These are phyloP conservation scores for Cremastinae sp. DNA, from an alignment of 2,888 invertebrate genomes.

Conservation along the genomic window DNA sequence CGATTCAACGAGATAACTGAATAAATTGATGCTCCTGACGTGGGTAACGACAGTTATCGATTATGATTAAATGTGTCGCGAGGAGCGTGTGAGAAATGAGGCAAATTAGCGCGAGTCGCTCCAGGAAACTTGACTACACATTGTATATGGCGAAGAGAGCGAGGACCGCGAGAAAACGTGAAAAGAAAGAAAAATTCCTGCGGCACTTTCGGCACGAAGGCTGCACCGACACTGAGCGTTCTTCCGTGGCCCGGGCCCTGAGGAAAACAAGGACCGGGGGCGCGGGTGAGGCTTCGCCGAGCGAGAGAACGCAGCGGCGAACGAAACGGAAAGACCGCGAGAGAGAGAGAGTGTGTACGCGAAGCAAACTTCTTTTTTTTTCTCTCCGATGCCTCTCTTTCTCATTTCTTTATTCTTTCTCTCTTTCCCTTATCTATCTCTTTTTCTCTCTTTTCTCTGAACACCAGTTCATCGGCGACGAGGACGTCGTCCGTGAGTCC, in stretches of 20 bases:
- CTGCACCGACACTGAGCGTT: conserved; percentile 69
- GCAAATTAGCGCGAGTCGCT: too few relatives aligned
- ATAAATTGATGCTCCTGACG: conserved; percentile 14
- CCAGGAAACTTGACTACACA: too few relatives aligned
- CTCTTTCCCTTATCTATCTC: conserved; percentile 15
- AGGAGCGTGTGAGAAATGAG: not conserved
- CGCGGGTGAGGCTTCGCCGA: conserved; percentile 42
- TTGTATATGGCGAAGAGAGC: not conserved
- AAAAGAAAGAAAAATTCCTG: conserved; percentile 45
- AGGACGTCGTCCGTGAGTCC: conserved; percentile 60
- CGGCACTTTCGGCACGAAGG: conserved; percentile 68
- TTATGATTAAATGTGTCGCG: not conserved
- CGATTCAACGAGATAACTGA: conserved; percentile 8
- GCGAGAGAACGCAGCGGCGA: conserved; percentile 9
- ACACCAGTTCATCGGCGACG: conserved; percentile 53
- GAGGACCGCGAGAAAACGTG: not conserved
- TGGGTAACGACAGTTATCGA: conserved; percentile 1
- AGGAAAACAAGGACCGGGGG: conserved; percentile 62
- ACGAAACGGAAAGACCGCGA: conserved; percentile 7
- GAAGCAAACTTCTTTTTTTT: conserved; percentile 33
- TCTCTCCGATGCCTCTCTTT: conserved; percentile 6
- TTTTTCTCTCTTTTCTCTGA: conserved; percentile 11
- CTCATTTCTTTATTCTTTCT: conserved; percentile 20
- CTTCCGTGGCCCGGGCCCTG: conserved; percentile 65
- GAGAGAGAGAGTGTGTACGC: conserved; percentile 26